Evolutionary conservation across 2,113 vertebrate genomes (phyloP), one percentile per base, ranked within the genome.

Genomic region (Holacanthus passer): DNA sequence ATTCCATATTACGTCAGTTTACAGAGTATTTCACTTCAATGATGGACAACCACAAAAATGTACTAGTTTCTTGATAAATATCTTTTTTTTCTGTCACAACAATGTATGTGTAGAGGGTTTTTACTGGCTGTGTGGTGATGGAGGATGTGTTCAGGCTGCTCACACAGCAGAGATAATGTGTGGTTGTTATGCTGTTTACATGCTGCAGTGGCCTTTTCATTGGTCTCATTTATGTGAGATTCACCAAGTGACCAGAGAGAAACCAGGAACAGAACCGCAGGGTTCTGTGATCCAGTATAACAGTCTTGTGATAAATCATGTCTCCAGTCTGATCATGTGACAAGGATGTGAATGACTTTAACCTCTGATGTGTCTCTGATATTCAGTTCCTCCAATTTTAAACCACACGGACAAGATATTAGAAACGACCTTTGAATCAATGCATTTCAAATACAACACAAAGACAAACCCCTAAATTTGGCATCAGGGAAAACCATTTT

Each of bases 141-240:
- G 52, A 22, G 11, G 29, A 59, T 13, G 20, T 24, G 27, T 59
- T 24, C 37, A 59, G 24, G 20, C 22, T 41, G 13, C n/a, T n/a
- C n/a, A 63, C 35, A 63, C 29, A 19, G 31, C n/a, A 41, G 19
- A 66, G n/a, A 20, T 41, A 7, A 47, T 48, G 24, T 11, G 41
- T 53, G 19, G 24, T 59, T 60, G 31, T 62, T 60, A 60, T 78
- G 37, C 19, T 79, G 66, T 79, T 63, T 47, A 39, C 47, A 58
- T 31, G 27, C 24, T 39, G 56, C 19, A 20, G 64, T 6, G 55
- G 10, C 43, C 56, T 67, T 59, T 29, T 47, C 19, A n/a, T 17
- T 39, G 16, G 7, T 53, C 29, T 24, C 47, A 7, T 64, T 39
- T n/a, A 39, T 39, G 53, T 68, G 39, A 50, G 27, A 70, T 4